Evolutionary conservation across 2,113 vertebrate species (phyloP).

Genomic region (Genyomyrus donnyi): DNA sequence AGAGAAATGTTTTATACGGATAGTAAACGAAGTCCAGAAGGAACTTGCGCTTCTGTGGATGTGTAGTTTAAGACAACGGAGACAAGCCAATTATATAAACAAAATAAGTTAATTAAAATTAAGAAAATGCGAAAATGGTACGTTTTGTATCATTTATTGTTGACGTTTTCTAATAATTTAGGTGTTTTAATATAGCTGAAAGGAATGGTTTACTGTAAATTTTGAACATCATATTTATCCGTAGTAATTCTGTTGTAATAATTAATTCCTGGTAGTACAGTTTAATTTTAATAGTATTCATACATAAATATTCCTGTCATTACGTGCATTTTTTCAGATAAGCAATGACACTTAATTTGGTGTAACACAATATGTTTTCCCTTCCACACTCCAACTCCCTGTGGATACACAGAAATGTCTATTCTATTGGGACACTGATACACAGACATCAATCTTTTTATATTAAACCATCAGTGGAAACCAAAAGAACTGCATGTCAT

Average conservation of each 20-base stretch:
- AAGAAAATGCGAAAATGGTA: not conserved
- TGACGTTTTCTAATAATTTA: slow-evolving; percentile 33
- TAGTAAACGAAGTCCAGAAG: not conserved
- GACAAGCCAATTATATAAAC: not conserved
- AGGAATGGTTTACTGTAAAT: not conserved
- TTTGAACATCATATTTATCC: not conserved
- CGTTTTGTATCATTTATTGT: slow-evolving; percentile 40
- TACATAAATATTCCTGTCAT: slow-evolving; percentile 3
- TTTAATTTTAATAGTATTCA: slow-evolving; percentile 6
- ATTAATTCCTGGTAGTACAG: not conserved
- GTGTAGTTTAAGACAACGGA: not conserved
- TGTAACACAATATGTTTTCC: not conserved
- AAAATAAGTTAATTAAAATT: not conserved
- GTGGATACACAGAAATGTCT: not conserved
- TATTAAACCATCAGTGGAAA: slow-evolving; percentile 38
- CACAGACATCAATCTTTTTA: not conserved
- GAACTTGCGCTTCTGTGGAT: not conserved
- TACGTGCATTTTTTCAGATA: not conserved
- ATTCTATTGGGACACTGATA: not conserved
- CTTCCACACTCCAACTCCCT: not conserved
- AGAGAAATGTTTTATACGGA: not conserved
- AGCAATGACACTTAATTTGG: not conserved
- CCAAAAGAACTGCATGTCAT: slow-evolving; percentile 43
- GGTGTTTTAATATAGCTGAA: slow-evolving; percentile 5
- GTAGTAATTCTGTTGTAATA: not conserved